Evolutionary conservation across 2,113 vertebrate genomes (phyloP).

Genomic region (Bagarius yarrelli): DNA sequence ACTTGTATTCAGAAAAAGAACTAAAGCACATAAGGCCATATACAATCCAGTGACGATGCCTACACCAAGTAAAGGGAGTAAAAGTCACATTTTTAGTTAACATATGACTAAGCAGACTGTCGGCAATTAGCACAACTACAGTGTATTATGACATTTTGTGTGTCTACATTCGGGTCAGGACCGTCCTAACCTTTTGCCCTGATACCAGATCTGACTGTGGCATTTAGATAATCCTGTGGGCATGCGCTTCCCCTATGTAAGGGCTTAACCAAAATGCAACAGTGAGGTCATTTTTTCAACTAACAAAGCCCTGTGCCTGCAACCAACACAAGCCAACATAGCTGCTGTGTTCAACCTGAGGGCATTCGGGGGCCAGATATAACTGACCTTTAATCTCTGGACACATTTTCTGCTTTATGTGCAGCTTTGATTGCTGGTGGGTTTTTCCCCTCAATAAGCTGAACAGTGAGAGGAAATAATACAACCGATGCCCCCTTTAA

Average conservation of each 20-base stretch:
- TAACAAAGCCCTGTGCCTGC: slow-evolving; percentile 38
- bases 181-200: slow-evolving; percentile 18
- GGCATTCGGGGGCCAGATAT: slow-evolving; percentile 34
- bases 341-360: slow-evolving; percentile 3
- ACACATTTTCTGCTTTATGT: slow-evolving; percentile 38
- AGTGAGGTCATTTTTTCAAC: slow-evolving; percentile 50
- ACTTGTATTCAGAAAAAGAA: background rate
- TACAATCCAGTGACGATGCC: background rate
- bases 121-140: slow-evolving; percentile 65
- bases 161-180: background rate
- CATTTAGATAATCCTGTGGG: slow-evolving; percentile 52
- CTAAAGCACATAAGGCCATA: background rate
- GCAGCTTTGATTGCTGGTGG: slow-evolving; percentile 36
- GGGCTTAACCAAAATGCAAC: slow-evolving; percentile 56
- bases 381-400: slow-evolving; percentile 41
- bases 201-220: slow-evolving; percentile 31
- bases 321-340: slow-evolving; percentile 34
- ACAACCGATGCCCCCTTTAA: background rate
- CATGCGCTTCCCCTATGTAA: slow-evolving; percentile 34
- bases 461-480: background rate
- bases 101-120: background rate
- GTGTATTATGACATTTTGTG: background rate
- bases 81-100: background rate
- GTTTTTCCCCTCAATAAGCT: slow-evolving; percentile 41
- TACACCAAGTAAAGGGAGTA: background rate